Percentiles rank a stretch among this genome's conserved stretches.
phyloP scores from a whole-genome alignment of 2,797 vertebrate genomes.

The Varecia variegata region DNA sequence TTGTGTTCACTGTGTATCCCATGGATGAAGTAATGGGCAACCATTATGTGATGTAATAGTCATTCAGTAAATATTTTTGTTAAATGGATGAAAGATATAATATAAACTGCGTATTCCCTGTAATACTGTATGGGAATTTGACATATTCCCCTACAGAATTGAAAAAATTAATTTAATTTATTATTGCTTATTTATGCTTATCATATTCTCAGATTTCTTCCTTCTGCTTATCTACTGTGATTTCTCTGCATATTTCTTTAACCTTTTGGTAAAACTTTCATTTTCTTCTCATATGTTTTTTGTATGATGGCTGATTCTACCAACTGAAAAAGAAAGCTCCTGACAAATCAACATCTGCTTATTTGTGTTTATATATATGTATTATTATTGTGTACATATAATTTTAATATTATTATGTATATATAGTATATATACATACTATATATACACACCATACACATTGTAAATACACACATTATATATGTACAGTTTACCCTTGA shows the following conservation, averaged over 20 bases:
- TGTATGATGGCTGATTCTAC: background rate
- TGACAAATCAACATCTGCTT: background rate
- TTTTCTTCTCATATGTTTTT: background rate
- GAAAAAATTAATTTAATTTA: background rate
- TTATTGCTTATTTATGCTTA: background rate
- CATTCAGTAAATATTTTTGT: background rate
- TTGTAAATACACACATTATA: background rate
- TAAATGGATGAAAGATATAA: background rate
- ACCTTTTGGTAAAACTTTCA: background rate
- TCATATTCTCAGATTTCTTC: background rate
- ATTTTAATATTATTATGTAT: background rate
- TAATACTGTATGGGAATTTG: background rate
- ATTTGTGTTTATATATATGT: background rate
- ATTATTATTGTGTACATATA: background rate
- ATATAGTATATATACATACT: background rate
- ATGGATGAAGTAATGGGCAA: background rate
- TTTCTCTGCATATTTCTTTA: background rate
- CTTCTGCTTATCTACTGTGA: background rate
- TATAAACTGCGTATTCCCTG: background rate
- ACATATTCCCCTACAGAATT: background rate
- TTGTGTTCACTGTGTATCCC: background rate
- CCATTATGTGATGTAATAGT: background rate
- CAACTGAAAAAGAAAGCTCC: background rate
- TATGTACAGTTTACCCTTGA: background rate
- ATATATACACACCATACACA: background rate